Conservation (phyloP, 2,888 invertebrate species). For the Pseudanteris insignis region DNA sequence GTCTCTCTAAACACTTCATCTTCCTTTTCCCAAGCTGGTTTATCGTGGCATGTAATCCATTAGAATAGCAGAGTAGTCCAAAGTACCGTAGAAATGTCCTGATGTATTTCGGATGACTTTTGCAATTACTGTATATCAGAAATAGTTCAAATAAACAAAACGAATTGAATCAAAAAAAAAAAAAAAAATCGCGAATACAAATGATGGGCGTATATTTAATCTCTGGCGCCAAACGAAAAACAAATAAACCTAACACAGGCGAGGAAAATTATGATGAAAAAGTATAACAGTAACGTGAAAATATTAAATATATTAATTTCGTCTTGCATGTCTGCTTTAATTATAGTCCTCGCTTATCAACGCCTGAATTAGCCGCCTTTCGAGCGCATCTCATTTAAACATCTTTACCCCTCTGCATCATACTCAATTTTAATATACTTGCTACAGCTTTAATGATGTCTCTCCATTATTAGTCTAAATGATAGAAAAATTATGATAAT, state of each 20-base stretch:
- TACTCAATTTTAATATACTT: conserved; percentile 17
- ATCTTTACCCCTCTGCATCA: conserved; percentile 22
- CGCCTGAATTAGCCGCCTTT: conserved; percentile 22
- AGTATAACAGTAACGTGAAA: no score
- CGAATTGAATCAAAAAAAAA: conserved; percentile 25
- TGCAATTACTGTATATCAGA: conserved; percentile 38
- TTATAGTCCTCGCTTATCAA: conserved; percentile 33
- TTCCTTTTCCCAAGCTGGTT: conserved; percentile 45
- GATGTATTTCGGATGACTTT: conserved; percentile 41
- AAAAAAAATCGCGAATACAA: neutral
- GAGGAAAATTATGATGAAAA: no score
- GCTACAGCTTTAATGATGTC: conserved; percentile 19
- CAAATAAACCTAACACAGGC: no score
- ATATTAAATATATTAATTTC: conserved; percentile 4
- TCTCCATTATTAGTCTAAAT: conserved; percentile 14
- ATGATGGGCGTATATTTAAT: no score
- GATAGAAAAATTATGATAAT: conserved; percentile 19
- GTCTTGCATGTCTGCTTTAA: conserved; percentile 17
- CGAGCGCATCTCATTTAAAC: conserved; percentile 20
- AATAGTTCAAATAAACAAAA: conserved; percentile 26
- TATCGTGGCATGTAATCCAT: conserved; percentile 46
- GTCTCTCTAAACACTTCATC: conserved; percentile 43
- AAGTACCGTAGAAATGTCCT: conserved; percentile 39
- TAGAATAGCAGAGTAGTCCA: conserved; percentile 40
- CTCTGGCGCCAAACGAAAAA: no score